Conservation (phyloP, 2,888 invertebrate species). For the Agrypnus murinus region DNA sequence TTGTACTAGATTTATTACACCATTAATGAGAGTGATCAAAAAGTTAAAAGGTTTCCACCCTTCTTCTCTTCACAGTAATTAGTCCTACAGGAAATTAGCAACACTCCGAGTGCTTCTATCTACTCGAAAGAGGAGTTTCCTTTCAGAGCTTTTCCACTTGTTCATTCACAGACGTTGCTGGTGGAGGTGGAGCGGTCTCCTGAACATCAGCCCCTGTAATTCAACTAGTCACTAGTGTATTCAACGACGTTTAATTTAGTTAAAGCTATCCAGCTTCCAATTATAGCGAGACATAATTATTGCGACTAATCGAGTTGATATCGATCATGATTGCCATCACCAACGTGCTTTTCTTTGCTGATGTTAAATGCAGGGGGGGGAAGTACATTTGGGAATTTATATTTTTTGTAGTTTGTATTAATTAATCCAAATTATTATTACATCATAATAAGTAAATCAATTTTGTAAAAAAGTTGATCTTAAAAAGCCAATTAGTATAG, state of each 20-base stretch:
- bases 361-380: too few relatives aligned
- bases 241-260: conserved; percentile 43
- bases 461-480: too few relatives aligned
- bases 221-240: conserved; percentile 6
- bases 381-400: too few relatives aligned
- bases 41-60: conserved; percentile 41
- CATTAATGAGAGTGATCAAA: conserved; percentile 16
- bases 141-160: conserved; percentile 13
- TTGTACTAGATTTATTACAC: too few relatives aligned
- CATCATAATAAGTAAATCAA: too few relatives aligned
- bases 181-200: background rate
- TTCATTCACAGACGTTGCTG: too few relatives aligned
- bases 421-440: too few relatives aligned
- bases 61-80: conserved; percentile 43
- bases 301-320: conserved; percentile 27
- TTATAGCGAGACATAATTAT: conserved; percentile 33
- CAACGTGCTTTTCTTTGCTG: too few relatives aligned
- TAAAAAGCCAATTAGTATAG: too few relatives aligned
- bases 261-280: conserved; percentile 41
- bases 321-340: conserved; percentile 17
- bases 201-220: conserved; percentile 4
- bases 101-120: conserved; percentile 36
- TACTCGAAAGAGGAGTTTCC: conserved; percentile 1
- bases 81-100: conserved; percentile 44
- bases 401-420: too few relatives aligned